A percentile compares a stretch with the other conserved stretches of the same genome.
phyloP scores from a whole-genome alignment of 30 jellyfish, hydroid and myxozoan genomes.

The Pelagia noctiluca region DNA sequence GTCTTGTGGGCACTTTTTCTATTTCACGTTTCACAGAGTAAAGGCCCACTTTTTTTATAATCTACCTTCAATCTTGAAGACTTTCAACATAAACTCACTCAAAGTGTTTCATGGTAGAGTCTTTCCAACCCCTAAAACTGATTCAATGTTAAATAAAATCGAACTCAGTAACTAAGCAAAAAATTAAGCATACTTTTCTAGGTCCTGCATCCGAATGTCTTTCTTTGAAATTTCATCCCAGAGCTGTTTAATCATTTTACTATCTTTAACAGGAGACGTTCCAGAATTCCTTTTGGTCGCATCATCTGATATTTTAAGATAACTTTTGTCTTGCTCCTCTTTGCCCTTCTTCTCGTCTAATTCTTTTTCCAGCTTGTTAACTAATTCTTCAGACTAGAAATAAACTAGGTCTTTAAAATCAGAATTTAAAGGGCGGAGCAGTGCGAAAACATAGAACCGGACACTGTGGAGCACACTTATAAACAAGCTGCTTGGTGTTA shows the following conservation, averaged over 20 bases:
- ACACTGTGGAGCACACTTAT: no score
- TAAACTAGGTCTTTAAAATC: no score
- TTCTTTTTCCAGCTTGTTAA: constrained; percentile 57
- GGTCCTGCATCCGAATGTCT: constrained; percentile 77
- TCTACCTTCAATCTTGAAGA: no score
- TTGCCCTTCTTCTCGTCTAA: constrained; percentile 45
- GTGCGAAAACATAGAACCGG: not conserved
- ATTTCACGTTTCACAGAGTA: no score
- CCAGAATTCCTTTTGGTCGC: constrained; percentile 46
- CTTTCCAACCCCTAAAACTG: no score
- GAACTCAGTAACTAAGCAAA: not conserved
- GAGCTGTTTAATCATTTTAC: constrained; percentile 70
- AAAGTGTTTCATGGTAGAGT: no score
- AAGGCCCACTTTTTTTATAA: no score
- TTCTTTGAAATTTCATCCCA: constrained; percentile 88
- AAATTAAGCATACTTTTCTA: constrained; percentile 64
- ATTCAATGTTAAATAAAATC: not conserved
- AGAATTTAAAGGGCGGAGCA: no score
- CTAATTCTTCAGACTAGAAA: constrained; percentile 41
- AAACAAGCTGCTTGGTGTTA: no score
- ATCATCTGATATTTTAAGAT: constrained; percentile 40
- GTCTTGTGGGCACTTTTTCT: no score
- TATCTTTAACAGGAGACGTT: constrained; percentile 63
- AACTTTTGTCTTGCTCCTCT: constrained; percentile 45
- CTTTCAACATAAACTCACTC: not conserved